Base-by-base conservation (phyloP, 2,113 vertebrate species). In the Urocitellus parryii region DNA sequence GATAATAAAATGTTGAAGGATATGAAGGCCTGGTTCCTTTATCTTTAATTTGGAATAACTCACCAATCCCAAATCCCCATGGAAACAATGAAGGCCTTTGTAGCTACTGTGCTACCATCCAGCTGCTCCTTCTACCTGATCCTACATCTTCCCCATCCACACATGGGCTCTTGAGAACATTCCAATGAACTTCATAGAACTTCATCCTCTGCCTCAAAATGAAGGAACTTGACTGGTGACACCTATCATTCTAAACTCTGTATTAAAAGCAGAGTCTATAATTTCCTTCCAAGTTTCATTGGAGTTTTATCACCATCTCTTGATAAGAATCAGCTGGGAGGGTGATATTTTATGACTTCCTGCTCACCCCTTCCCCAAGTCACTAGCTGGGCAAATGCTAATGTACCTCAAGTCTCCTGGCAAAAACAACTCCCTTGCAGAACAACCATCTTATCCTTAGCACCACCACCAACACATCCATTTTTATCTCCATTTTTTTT, bases 131-230 rank as follows among this genome's bases (percentile, higher is more conserved):
- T 45, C 20, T 58, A 20, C 18, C 29, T 25, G 9, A n/a, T 22
- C 12, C 27, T 37, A 0, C 0, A 67, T 18, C 29, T 42, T 32
- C 0, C 2, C 10, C 20, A 2, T 53, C 5, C 8, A 45, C 1
- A 37, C 5, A 1, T 20, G 17, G 1, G 3, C 8, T 77, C 8
- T 22, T 20, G 24, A 51, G 20, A 63, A 3, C 42, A 72, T 14
- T 53, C 48, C 48, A 53, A 0, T 53, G 34, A 34, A 67, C 61
- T 39, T 1, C 61, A 73, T 27, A 18, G 39, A 42, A 42, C 39
- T 8, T 39, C 61, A 45, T 8, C 51, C 2, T 77, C 39, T 67
- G 0, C 42, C 32, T 53, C 48, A 51, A 29, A 87, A 32, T 63
- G 1, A 29, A 42, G 14, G 10, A 83, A 72, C 8, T 24, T 67